phyloP scores from a whole-genome alignment of 2,888 invertebrate species.

The Quadroppia sp. region DNA sequence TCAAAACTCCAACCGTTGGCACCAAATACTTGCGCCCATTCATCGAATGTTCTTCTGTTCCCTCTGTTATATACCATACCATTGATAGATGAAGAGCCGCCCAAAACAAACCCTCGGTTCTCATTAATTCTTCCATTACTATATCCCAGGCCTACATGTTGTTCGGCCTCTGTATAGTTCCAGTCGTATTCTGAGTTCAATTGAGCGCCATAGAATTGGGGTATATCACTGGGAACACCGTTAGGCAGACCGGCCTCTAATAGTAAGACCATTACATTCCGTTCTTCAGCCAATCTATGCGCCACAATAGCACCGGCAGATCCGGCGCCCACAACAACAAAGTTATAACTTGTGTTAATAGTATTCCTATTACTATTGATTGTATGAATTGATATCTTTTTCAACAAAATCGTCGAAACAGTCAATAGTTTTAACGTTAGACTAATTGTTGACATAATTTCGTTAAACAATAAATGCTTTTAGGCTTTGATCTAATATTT shows the following conservation, averaged over 20 bases:
- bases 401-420: too few species aligned
- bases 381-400: too few species aligned
- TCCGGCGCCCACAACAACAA: too few species aligned
- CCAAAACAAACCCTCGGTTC: background rate
- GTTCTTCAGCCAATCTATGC: background rate
- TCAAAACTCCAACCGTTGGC: slow-evolving; percentile 84
- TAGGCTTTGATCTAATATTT: too few species aligned
- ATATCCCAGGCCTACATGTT: background rate
- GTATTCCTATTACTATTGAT: too few species aligned
- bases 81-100: background rate
- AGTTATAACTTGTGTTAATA: too few species aligned
- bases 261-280: background rate
- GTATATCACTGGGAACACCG: background rate
- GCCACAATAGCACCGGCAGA: background rate
- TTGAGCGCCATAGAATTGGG: background rate
- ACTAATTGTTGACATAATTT: slow-evolving; percentile 37
- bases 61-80: background rate
- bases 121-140: background rate
- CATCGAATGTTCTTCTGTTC: background rate
- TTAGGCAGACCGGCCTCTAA: background rate
- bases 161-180: background rate
- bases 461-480: too few species aligned
- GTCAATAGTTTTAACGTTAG: too few species aligned
- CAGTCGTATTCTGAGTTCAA: background rate
- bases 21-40: too few species aligned